Conservation (phyloP, 2,797 vertebrate species). For the Orientallactaga sibirica region DNA sequence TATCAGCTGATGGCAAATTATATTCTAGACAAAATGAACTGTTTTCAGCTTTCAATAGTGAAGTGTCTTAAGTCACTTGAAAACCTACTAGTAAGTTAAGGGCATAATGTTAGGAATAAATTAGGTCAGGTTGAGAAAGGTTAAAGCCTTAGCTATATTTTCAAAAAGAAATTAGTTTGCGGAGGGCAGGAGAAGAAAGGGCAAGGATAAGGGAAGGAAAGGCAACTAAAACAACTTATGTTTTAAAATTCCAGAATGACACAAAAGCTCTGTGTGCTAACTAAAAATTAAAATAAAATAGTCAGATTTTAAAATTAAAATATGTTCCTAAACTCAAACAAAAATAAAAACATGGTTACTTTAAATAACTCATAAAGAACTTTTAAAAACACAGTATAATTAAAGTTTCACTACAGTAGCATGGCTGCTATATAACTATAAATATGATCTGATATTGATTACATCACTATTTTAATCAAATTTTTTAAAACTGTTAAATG, state of each 20-base stretch:
- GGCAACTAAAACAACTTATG: no score
- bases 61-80: constrained; percentile 43
- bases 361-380: constrained; percentile 4
- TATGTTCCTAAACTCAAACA: not conserved
- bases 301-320: constrained; percentile 20
- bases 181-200: not conserved
- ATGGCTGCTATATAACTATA: constrained; percentile 27
- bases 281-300: no score
- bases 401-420: constrained; percentile 37
- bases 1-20: not conserved
- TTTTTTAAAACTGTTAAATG: constrained; percentile 51
- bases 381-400: constrained; percentile 53
- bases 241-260: no score
- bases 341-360: constrained; percentile 22
- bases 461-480: constrained; percentile 29
- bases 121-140: constrained; percentile 33
- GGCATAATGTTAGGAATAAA: constrained; percentile 23
- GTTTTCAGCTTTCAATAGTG: constrained; percentile 58
- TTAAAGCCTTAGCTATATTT: constrained; percentile 44
- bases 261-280: no score
- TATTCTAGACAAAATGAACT: constrained; percentile 63
- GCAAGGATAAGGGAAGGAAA: no score
- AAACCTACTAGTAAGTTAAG: constrained; percentile 16
- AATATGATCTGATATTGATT: not conserved
- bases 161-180: constrained; percentile 12